phyloP scores from a whole-genome alignment of 2,888 invertebrate species.

The Ectemnius continuus region DNA sequence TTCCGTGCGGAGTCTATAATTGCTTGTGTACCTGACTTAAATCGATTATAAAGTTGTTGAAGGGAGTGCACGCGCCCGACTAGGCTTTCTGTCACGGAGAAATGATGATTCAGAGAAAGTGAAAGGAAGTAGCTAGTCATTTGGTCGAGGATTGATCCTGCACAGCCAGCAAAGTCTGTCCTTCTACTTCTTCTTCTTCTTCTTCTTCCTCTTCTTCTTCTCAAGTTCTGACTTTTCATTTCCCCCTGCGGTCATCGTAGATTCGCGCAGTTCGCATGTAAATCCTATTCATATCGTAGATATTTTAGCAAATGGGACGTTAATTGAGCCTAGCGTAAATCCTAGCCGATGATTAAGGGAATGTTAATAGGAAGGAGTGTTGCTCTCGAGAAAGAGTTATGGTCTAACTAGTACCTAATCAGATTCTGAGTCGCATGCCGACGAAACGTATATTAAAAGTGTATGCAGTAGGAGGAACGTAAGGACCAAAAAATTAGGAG shows the following conservation, averaged over 20 bases:
- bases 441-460: slow-evolving; percentile 23
- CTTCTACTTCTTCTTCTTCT: background rate
- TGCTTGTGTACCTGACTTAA: slow-evolving; percentile 54
- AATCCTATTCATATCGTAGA: slow-evolving; percentile 15
- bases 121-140: background rate
- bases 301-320: slow-evolving; percentile 17
- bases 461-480: slow-evolving; percentile 39
- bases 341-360: slow-evolving; percentile 11
- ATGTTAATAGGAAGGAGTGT: background rate
- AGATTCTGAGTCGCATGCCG: slow-evolving; percentile 1
- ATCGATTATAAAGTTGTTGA: slow-evolving; percentile 31
- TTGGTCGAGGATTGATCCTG: slow-evolving; percentile 8
- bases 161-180: slow-evolving; percentile 27
- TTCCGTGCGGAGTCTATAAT: slow-evolving; percentile 20
- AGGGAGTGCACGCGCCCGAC: background rate
- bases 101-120: slow-evolving; percentile 6
- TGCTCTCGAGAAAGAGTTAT: background rate
- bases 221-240: slow-evolving; percentile 4
- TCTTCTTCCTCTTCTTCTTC: background rate
- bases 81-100: no score
- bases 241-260: slow-evolving; percentile 5
- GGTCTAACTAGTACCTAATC: background rate
- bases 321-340: slow-evolving; percentile 1
- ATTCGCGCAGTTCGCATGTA: no score
- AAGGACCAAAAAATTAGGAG: slow-evolving; percentile 53